Percentiles rank a stretch among this genome's conserved stretches.
Conservation (phyloP, 2,113 vertebrate genomes). For the Burhinus oedicnemus region DNA sequence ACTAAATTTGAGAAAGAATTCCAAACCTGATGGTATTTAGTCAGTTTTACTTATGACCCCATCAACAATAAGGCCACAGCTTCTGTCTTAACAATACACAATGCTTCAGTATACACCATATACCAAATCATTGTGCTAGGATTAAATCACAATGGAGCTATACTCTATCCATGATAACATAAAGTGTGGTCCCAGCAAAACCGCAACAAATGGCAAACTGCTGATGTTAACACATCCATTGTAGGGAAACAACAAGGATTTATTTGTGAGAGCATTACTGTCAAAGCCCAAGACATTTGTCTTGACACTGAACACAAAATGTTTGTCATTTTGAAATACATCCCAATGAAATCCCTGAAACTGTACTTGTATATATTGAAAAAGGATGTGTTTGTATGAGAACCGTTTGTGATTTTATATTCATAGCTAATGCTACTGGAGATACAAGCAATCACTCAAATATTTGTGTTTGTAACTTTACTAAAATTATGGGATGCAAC, state of each 20-base stretch:
- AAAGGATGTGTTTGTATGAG: not conserved
- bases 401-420: not conserved
- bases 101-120: not conserved
- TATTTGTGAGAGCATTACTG: not conserved
- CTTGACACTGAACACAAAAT: not conserved
- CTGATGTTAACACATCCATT: not conserved
- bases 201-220: not conserved
- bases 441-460: not conserved
- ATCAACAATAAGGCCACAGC: not conserved
- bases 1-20: not conserved
- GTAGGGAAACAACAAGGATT: not conserved
- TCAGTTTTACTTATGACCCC: too few relatives aligned
- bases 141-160: not conserved
- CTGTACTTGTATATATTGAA: not conserved
- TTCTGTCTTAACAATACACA: not conserved
- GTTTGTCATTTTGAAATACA: not conserved
- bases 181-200: not conserved
- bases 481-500: not conserved
- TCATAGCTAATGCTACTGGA: not conserved
- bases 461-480: not conserved
- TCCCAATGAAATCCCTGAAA: not conserved
- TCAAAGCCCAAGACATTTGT: not conserved
- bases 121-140: not conserved
- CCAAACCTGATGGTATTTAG: not conserved
- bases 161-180: not conserved